Evolutionary conservation across 2,888 invertebrate genomes (phyloP), one percentile per base, ranked within the genome.

Genomic region (Lottia gigantea): DNA sequence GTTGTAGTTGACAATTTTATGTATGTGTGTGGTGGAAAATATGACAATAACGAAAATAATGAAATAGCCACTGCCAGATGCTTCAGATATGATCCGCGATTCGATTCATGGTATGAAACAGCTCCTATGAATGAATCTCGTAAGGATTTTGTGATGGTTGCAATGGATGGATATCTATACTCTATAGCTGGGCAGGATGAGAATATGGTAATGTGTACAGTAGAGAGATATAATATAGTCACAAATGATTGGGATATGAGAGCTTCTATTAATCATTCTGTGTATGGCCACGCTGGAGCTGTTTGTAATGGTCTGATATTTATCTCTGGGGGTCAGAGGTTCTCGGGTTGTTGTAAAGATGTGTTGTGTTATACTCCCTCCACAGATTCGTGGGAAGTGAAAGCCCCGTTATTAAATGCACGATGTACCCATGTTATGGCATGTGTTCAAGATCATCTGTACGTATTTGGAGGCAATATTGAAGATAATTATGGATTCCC

Each of bases 1-100:
- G 83, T 82, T 61, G 87, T 87, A 14, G 82, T 87, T 14, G 86
- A 87, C 76, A 87, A 88, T 71, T 88, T 87, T 75, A 82, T 87
- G 85, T 88, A 87, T 69, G 86, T 84, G 0, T 87, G 87, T 78
- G 88, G 88, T 7, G 88, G 88, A 2, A 87, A 87, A 64, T 87
- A 87, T 72, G 87, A 88, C 79, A 83, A 81, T 68, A 84, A 85
- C 62, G 85, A 85, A 68, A 85, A 83, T 69, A 86, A 85, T 76
- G 86, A 87, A 68, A 87, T 87, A n/a, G 87, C 88, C 12, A 86
- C 86, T 12, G 87, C 87, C 0, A 73, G 88, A 4, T 88, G 87
- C 73, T 88, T 88, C 71, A 78, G 88, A 40, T 88, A 86, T 69
- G 88, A 88, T 73, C 87, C 88, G 1, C 76, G 87, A 23, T 87